Evolutionary conservation across 2,797 vertebrate genomes (phyloP).

Genomic region (Sphenopsis melanotis): DNA sequence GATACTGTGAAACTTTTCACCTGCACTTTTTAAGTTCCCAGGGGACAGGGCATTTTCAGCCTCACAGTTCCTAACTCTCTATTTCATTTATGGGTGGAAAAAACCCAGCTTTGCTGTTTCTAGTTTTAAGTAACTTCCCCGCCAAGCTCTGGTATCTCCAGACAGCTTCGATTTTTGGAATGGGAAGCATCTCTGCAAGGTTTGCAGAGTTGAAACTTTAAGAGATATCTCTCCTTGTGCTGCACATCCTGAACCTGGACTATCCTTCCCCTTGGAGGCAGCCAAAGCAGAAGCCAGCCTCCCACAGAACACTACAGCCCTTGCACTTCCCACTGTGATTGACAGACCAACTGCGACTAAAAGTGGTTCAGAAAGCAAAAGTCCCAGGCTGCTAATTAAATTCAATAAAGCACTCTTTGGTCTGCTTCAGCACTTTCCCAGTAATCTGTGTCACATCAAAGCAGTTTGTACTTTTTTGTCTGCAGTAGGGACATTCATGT

Average conservation of each 20-base stretch:
- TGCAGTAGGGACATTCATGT: not conserved
- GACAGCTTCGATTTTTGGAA: not conserved
- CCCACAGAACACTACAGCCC: not conserved
- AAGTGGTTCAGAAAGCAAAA: not conserved
- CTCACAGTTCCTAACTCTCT: not conserved
- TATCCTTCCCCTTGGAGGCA: not conserved
- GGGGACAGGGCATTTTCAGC: not conserved
- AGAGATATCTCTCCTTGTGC: not conserved
- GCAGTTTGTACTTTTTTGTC: not conserved
- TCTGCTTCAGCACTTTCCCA: not conserved
- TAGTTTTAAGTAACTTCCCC: not conserved
- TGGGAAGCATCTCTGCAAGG: not conserved
- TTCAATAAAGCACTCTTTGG: not conserved
- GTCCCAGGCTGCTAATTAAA: not conserved
- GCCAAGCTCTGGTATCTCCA: not conserved
- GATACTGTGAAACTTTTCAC: not conserved
- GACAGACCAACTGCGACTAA: not conserved
- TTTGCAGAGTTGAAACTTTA: not conserved
- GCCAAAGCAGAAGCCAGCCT: not conserved
- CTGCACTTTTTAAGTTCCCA: not conserved
- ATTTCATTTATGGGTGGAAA: not conserved
- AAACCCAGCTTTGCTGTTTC: not conserved
- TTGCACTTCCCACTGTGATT: not conserved
- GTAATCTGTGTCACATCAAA: not conserved
- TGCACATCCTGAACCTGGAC: not conserved